A percentile compares a stretch with the other conserved stretches of the same genome.
Conservation (phyloP, 2,113 vertebrate species). For the Lophura nycthemera region DNA sequence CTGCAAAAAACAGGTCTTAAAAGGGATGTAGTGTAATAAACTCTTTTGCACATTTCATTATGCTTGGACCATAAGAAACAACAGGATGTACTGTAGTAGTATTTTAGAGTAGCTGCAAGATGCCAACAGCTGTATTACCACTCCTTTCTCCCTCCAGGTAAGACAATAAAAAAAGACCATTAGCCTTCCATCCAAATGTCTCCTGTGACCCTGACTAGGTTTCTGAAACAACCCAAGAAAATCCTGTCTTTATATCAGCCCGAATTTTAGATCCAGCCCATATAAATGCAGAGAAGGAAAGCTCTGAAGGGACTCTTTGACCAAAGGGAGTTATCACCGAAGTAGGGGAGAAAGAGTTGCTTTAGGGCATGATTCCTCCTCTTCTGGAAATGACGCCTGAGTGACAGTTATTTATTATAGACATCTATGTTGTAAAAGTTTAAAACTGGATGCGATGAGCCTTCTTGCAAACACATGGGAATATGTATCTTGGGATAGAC, state of each 20-base stretch:
- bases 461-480: background rate
- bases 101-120: background rate
- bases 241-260: background rate
- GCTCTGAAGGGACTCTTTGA: background rate
- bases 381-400: background rate
- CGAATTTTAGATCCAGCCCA: background rate
- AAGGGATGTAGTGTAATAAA: background rate
- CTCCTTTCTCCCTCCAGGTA: background rate
- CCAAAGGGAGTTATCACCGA: background rate
- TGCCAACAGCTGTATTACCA: background rate
- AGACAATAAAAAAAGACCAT: background rate
- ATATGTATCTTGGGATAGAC: background rate
- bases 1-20: conserved; percentile 22
- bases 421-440: background rate
- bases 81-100: background rate
- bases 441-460: background rate
- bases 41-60: background rate
- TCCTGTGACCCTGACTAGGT: background rate
- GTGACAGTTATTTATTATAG: background rate
- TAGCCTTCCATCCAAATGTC: background rate
- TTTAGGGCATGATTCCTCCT: background rate
- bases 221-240: background rate
- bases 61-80: background rate
- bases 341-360: background rate
- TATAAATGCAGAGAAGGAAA: background rate